Base-by-base conservation (phyloP, 2,888 invertebrate genomes). In the Aphrophora alni region DNA sequence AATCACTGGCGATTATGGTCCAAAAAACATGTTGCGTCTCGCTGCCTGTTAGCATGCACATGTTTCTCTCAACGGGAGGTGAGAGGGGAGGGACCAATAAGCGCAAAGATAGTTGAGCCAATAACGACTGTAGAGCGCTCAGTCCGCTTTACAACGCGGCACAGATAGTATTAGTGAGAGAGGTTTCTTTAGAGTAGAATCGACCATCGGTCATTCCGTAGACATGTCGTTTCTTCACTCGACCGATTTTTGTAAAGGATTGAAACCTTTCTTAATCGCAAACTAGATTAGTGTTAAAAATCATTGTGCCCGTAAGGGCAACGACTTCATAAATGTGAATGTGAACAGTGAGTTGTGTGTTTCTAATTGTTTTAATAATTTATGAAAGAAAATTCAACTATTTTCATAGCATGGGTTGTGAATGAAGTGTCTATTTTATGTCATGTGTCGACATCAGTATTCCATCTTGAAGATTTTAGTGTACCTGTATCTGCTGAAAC, bases 381-480 rank as follows among this genome's bases (percentile, higher is more conserved):
- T 59, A n/a, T 14, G 3, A 2, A 21, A 59, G 21, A 2, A 59
- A 59, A 59, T 59, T 21, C 12, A 59, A 59, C 59, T n/a, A n/a
- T 59, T 21, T 59, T 59, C 59, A 3, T 59, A 59, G 59, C 4
- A 59, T 59, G 59, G 59, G 59, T 59, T 21, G 59, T 59, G 59
- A 21, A 21, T 59, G 59, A 59, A 59, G 59, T 59, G 59, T 59
- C 59, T 59, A 59, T 59, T 21, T 8, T 59, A 59, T 59, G 59
- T 59, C 59, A 59, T 59, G 59, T 59, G 59, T 59, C 59, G 59
- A 21, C 59, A 59, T 8, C 59, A 59, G 59, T 59, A 59, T 59
- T 59, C 59, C 59, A 59, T 59, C 59, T 59, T 59, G 59, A 59
- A 59, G 59, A 59, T 59, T 59, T 59, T 59, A 59, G 21, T 59